Base-by-base conservation (phyloP, 92 coral and sea anemone genomes). In the Actinernus sp. region DNA sequence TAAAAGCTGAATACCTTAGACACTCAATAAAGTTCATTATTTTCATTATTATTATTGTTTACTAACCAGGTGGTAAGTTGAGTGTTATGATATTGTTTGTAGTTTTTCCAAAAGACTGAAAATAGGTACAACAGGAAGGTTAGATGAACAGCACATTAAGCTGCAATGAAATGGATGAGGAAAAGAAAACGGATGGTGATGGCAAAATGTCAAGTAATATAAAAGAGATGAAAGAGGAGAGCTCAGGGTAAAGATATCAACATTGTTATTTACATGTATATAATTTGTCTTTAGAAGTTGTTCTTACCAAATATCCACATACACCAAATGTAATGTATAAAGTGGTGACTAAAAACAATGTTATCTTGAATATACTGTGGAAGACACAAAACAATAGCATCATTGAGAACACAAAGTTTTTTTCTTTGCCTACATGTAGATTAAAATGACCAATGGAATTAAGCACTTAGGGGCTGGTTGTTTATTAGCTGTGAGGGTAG, bases 301-400 rank as follows among this genome's bases (percentile, higher is more conserved):
- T n/a, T n/a, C 98, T 76, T 68, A 94, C 98, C 84, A 95, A 60
- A 70, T 95, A 95, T 56, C 99, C 99, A 72, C 99, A 95, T 26
- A 85, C 85, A n/a, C 99, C 99, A 80, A 95, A 95, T 3, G 83
- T 72, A 31, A 91, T 76, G 61, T 92, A 91, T 5, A 95, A 78
- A 19, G 80, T 29, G 46, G 99, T 95, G 16, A 95, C 97, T 49
- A 95, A 34, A 23, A 61, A 41, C 81, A 95, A 67, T 44, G 99
- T 86, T 41, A 81, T 54, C 74, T 84, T 95, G 76, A 95, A 95
- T 40, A 95, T 87, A 65, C 99, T 95, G 78, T 30, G 63, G 3
- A 47, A 55, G 16, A 69, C 25, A 29, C 10, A 21, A 68, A 2
- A 47, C 16, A 0, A 8, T 18, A 40, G 1, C 22, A 49, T 2